Evolutionary conservation across 2,888 invertebrate species (phyloP).

Genomic region (Ophraella communa): DNA sequence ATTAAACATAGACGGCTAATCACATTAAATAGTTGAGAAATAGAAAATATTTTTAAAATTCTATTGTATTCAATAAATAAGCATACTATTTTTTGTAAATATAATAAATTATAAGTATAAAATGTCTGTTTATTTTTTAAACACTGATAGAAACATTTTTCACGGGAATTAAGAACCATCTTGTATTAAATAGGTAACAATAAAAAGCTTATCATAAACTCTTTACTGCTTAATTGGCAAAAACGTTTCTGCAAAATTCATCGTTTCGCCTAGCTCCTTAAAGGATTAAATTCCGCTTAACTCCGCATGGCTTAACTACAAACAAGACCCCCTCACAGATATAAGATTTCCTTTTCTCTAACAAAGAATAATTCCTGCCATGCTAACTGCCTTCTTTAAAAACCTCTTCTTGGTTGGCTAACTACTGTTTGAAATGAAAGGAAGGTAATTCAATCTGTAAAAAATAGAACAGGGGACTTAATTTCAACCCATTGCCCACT

Average conservation of each 20-base stretch:
- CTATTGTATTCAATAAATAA: too few relatives aligned
- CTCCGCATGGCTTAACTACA: neutral
- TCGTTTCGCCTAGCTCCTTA: neutral
- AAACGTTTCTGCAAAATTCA: neutral
- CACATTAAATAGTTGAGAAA: too few relatives aligned
- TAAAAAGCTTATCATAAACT: neutral
- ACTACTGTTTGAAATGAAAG: neutral
- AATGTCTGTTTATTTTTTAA: neutral
- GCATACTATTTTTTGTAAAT: too few relatives aligned
- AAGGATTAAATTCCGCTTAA: neutral
- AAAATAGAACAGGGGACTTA: constrained; percentile 5
- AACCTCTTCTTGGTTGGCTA: constrained; percentile 10
- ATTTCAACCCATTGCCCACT: constrained; percentile 12
- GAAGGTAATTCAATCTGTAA: constrained; percentile 9
- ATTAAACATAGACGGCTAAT: too few relatives aligned
- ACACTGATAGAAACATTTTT: neutral
- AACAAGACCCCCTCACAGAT: constrained; percentile 1
- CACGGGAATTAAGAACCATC: neutral
- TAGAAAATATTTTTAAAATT: too few relatives aligned
- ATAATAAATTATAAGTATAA: too few relatives aligned
- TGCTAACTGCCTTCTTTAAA: constrained; percentile 6
- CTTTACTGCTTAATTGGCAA: neutral
- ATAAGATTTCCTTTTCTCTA: constrained; percentile 4
- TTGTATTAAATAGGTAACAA: neutral
- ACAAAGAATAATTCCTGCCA: constrained; percentile 8